Percentiles rank a stretch among this genome's conserved stretches.
These are phyloP conservation scores for human (Homo sapiens) DNA, from an alignment of 2,113 vertebrate species.

Conservation along the genomic window GRCh38 chr6:60430001-60430500, in stretches of 20 bases:
- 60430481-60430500: slow-evolving; percentile 97
- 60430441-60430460: slow-evolving; percentile 97
- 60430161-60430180: background rate
- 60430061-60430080: background rate
- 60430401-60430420: slow-evolving; percentile 96
- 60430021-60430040: background rate
- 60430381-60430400: slow-evolving; percentile 92
- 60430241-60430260: background rate
- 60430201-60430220: slow-evolving; percentile 33
- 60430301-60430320: slow-evolving; percentile 31
- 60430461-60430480: slow-evolving; percentile 97
- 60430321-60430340: background rate
- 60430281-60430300: slow-evolving; percentile 52
- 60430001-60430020: background rate
- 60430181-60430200: background rate
- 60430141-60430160: slow-evolving; percentile 3
- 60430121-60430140: background rate
- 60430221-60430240: background rate
- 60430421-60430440: slow-evolving; percentile 92
- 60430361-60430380: background rate
- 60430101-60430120: slow-evolving; percentile 13
- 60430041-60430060: background rate
- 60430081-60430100: background rate
- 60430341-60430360: background rate
- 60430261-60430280: background rate